Conservation (phyloP, 1,140 invertebrate genomes). For the Dinoponera quadriceps region DNA sequence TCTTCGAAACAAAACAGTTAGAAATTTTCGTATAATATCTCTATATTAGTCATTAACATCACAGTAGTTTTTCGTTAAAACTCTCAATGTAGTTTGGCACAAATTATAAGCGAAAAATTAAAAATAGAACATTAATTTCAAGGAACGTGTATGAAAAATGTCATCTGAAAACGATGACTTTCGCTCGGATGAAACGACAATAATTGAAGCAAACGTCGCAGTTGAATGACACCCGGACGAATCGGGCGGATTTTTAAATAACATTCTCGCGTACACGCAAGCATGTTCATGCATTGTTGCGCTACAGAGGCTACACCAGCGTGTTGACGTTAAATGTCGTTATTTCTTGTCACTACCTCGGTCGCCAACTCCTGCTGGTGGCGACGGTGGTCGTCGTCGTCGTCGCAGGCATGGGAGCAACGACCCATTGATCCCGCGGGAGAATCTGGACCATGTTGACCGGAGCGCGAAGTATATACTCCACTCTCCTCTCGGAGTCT, state of each 20-base stretch:
- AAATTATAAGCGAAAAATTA: too few species aligned
- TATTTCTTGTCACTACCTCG: slow-evolving; percentile 30
- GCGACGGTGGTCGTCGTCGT: slow-evolving; percentile 13
- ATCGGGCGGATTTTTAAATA: not conserved
- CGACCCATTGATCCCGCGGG: slow-evolving; percentile 74
- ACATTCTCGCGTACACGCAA: not conserved
- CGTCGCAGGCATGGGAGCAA: slow-evolving; percentile 61
- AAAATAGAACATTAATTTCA: too few species aligned
- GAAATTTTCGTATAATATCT: too few species aligned
- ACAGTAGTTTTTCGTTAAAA: too few species aligned
- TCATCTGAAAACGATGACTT: not conserved
- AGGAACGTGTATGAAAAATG: too few species aligned
- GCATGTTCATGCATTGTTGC: not conserved
- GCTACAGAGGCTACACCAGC: slow-evolving; percentile 1
- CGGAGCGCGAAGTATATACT: slow-evolving; percentile 43
- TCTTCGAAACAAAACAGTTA: too few species aligned
- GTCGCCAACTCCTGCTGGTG: slow-evolving; percentile 4
- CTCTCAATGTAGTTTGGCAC: too few species aligned
- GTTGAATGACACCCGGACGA: not conserved
- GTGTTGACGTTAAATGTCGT: slow-evolving; percentile 29
- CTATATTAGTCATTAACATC: too few species aligned
- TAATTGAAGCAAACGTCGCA: not conserved
- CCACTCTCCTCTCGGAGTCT: slow-evolving; percentile 12
- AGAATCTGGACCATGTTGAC: slow-evolving; percentile 56
- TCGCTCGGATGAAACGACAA: not conserved